These are phyloP conservation scores for Drosophila sechellia DNA, from an alignment of 1,140 invertebrate species.

Conservation along the genomic window DNA sequence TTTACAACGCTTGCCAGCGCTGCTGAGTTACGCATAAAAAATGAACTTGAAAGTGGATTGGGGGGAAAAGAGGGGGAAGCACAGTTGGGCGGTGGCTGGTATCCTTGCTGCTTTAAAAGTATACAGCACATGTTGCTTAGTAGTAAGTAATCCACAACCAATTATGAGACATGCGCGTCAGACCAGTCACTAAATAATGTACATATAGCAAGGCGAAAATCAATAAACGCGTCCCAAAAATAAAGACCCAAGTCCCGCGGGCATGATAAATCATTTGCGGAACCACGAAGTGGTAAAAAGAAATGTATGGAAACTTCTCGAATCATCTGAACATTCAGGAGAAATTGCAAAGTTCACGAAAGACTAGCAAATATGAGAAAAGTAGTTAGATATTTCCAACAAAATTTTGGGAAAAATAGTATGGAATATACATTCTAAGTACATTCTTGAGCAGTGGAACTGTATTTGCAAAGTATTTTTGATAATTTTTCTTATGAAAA, in stretches of 20 bases:
- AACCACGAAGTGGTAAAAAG: background rate
- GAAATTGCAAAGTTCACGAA: background rate
- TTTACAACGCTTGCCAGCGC: conserved; percentile 47
- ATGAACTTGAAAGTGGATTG: background rate
- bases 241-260: conserved; percentile 26
- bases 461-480: too few relatives aligned
- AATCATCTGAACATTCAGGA: background rate
- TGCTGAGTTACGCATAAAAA: conserved; percentile 17
- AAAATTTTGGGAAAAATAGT: too few relatives aligned
- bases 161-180: conserved; percentile 35
- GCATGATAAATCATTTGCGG: conserved; percentile 23
- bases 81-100: background rate
- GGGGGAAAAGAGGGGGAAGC: too few relatives aligned
- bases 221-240: conserved; percentile 33
- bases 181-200: conserved; percentile 15
- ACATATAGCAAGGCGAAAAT: conserved; percentile 38
- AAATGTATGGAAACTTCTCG: background rate
- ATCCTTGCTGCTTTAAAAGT: background rate
- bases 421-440: too few relatives aligned
- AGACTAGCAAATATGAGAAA: background rate
- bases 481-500: too few relatives aligned
- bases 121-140: conserved; percentile 29
- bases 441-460: too few relatives aligned
- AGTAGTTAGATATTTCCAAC: too few relatives aligned
- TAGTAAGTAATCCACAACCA: conserved; percentile 26